phyloP scores from a whole-genome alignment of 2,888 invertebrate genomes.

The Calliopum simillimum region DNA sequence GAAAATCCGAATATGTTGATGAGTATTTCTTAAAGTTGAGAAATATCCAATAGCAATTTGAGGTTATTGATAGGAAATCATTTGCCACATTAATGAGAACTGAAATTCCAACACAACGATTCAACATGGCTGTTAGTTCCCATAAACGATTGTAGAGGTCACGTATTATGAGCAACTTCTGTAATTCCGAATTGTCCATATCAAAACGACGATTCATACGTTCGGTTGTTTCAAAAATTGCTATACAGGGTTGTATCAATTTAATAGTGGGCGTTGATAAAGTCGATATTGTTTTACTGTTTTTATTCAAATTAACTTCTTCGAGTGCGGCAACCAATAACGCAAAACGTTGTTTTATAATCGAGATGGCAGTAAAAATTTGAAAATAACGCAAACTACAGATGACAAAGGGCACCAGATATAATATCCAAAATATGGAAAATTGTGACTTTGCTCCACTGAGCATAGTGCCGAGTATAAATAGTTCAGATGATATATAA shows the following conservation, averaged over 20 bases:
- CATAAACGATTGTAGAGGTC: conserved; percentile 62
- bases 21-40: conserved; percentile 55
- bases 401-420: conserved; percentile 56
- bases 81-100: conserved; percentile 62
- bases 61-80: conserved; percentile 63
- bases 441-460: conserved; percentile 40
- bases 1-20: conserved; percentile 48
- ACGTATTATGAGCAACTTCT: conserved; percentile 54
- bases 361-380: conserved; percentile 53
- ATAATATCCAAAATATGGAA: conserved; percentile 55
- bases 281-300: not conserved
- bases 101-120: conserved; percentile 61
- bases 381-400: conserved; percentile 62
- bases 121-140: conserved; percentile 55
- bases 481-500: conserved; percentile 51
- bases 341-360: conserved; percentile 57
- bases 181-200: conserved; percentile 47
- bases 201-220: conserved; percentile 24
- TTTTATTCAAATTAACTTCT: conserved; percentile 46
- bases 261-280: not conserved
- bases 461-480: conserved; percentile 51
- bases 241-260: not conserved
- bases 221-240: conserved; percentile 13
- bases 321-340: conserved; percentile 51
- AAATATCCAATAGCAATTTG: conserved; percentile 65